A percentile compares a stretch with the other conserved stretches of the same genome.
Conservation (phyloP, 2,888 invertebrate genomes). For the Zaprionus lineosus region DNA sequence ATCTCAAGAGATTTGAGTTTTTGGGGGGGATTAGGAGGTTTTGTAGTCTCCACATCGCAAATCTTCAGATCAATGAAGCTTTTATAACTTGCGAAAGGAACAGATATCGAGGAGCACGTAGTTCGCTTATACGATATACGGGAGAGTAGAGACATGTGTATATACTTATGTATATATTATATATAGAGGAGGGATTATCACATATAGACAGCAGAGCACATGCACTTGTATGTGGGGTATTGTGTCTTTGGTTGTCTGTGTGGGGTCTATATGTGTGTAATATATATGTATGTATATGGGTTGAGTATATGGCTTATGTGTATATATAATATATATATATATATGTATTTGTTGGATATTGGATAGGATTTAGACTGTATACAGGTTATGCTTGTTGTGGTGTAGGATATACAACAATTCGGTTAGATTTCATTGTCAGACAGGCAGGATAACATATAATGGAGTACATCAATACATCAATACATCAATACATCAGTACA, state of each 20-base stretch:
- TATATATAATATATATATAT: constrained; percentile 13
- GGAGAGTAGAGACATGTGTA: constrained; percentile 7
- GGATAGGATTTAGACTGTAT: constrained; percentile 49
- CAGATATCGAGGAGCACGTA: background rate
- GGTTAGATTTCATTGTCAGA: constrained; percentile 54
- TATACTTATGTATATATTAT: constrained; percentile 25
- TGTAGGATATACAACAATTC: constrained; percentile 60
- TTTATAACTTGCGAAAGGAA: constrained; percentile 28
- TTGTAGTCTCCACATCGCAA: constrained; percentile 23
- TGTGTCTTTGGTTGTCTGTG: constrained; percentile 32
- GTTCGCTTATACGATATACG: constrained; percentile 5
- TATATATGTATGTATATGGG: constrained; percentile 15
- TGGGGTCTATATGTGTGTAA: constrained; percentile 3
- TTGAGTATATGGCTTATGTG: constrained; percentile 18
- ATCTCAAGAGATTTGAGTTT: constrained; percentile 25
- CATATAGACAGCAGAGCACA: constrained; percentile 50
- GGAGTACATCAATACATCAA: constrained; percentile 26
- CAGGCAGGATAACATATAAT: constrained; percentile 48
- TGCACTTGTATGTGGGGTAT: constrained; percentile 45
- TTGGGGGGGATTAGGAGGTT: background rate
- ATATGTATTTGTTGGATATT: constrained; percentile 23
- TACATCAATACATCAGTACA: constrained; percentile 24
- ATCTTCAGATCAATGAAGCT: constrained; percentile 27
- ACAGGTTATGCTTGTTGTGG: constrained; percentile 56
- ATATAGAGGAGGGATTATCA: constrained; percentile 2